Percentiles rank a stretch among this genome's conserved stretches.
phyloP scores from a whole-genome alignment of 2,113 vertebrate genomes.

The Gallinago paraguaiae region DNA sequence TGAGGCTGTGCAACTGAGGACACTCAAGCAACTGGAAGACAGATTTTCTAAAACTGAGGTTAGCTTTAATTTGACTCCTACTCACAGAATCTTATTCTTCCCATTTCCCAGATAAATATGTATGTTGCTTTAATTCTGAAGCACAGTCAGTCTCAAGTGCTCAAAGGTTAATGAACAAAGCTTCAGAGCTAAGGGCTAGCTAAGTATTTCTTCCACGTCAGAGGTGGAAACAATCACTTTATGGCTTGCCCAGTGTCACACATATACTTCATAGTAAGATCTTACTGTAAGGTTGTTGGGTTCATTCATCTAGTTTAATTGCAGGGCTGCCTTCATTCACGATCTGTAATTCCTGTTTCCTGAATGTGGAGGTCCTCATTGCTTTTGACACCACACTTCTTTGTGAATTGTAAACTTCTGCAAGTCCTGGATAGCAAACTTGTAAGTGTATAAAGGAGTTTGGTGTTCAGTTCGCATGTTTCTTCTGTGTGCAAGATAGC shows the following conservation, averaged over 20 bases:
- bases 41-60: background rate
- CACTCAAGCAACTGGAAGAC: background rate
- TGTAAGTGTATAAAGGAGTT: background rate
- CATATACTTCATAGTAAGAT: background rate
- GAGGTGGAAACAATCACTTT: background rate
- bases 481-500: background rate
- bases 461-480: background rate
- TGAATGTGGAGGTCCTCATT: background rate
- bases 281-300: background rate
- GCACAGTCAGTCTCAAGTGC: background rate
- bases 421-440: background rate
- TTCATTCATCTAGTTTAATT: background rate
- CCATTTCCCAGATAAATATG: background rate
- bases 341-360: background rate
- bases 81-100: background rate
- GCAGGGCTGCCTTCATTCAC: background rate
- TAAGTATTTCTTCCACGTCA: background rate
- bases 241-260: background rate
- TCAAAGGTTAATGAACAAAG: constrained; percentile 23
- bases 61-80: background rate
- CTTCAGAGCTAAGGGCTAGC: background rate
- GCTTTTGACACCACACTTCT: background rate
- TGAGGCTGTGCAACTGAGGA: background rate
- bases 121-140: constrained; percentile 19
- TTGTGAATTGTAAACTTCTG: background rate